Base-by-base conservation (phyloP, 2,113 vertebrate genomes). In the Casuarius casuarius region DNA sequence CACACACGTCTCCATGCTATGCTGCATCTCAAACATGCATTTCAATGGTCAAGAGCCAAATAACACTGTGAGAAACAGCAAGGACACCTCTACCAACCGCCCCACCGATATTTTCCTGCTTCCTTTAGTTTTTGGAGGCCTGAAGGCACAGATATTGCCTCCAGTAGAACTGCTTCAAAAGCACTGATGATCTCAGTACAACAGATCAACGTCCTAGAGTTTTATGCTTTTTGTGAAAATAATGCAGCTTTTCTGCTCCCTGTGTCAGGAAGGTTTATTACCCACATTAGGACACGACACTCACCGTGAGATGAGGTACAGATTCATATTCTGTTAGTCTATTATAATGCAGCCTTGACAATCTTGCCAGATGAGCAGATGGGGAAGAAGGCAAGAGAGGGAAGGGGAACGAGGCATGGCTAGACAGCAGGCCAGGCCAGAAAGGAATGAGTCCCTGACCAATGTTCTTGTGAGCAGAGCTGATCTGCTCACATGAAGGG, bases 111-210 rank as follows among this genome's bases (percentile, higher is more conserved):
- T 83, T 86, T 88, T 85, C 18, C 72, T 68, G 42, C 52, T 44
- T 92, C 26, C 59, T 90, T 65, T 87, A 61, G 42, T 31, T 95
- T 95, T 92, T 76, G 73, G 88, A 61, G 18, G 25, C 38, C 56
- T 44, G 17, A 44, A 76, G 73, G 52, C 86, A 86, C 83, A 84
- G 56, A 40, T 1, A 0, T 82, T 87, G 76, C 68, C 83, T 90
- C 44, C 76, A 89, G 59, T 68, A 84, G 86, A 75, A 71, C 38
- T 38, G 22, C 68, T 96, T 96, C 88, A 94, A 92, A 81, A 75
- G 49, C 51, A 93, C 9, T 61, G 19, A n/a, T 29, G 51, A 75
- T 65, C 79, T 92, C 86, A 42, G 79, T 65, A 81, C 56, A 87
- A 56, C 35, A 89, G 79, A 92, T 93, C 67, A 52, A 61, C 84